A percentile compares a stretch with the other conserved stretches of the same genome.
Evolutionary conservation across 2,113 vertebrate genomes (phyloP).

Genomic region (chimpanzee (Pan troglodytes)): NHGRI_mPanTro3-v2.1_pri NC_072402.2:155415501-155416000

Average conservation of each 20-base stretch:
- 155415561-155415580: too few relatives aligned
- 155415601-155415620: too few relatives aligned
- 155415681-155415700: not conserved
- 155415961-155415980: not conserved
- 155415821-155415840: not conserved
- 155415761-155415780: not conserved
- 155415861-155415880: not conserved
- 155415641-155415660: not conserved
- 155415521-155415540: too few relatives aligned
- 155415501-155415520: too few relatives aligned
- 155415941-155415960: not conserved
- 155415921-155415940: not conserved
- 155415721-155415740: not conserved
- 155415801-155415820: not conserved
- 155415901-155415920: not conserved
- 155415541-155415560: too few relatives aligned
- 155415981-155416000: not conserved
- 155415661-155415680: not conserved
- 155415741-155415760: not conserved
- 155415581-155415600: too few relatives aligned
- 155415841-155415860: not conserved
- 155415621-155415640: too few relatives aligned
- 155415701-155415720: not conserved
- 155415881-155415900: not conserved
- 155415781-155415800: not conserved